Percentiles rank a stretch among this genome's conserved stretches.
Conservation (phyloP, 2,113 vertebrate species). For the Cygnus buccinator region DNA sequence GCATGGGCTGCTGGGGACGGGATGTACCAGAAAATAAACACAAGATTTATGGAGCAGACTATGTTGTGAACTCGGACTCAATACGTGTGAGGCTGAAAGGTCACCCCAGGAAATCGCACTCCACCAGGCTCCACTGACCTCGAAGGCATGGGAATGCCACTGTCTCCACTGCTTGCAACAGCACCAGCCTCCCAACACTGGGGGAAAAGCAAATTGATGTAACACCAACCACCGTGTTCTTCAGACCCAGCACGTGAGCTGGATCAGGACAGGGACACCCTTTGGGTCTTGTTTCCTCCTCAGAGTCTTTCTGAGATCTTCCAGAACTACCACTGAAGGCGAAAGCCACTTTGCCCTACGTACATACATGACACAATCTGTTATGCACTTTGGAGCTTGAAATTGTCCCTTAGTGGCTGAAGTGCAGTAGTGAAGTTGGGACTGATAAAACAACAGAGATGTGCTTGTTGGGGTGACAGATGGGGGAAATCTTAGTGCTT, state of each 20-base stretch:
- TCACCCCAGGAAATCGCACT: background rate
- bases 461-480: background rate
- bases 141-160: background rate
- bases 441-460: background rate
- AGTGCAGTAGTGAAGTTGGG: background rate
- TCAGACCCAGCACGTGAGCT: background rate
- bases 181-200: background rate
- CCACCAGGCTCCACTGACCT: background rate
- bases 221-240: background rate
- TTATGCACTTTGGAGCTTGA: background rate
- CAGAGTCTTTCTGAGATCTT: conserved; percentile 1
- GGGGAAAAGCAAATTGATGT: background rate
- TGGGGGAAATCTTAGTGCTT: background rate
- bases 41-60: background rate
- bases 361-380: background rate
- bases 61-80: background rate
- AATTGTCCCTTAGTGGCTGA: background rate
- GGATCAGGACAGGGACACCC: background rate
- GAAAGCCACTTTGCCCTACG: background rate
- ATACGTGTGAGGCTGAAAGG: background rate
- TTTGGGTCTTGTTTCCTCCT: background rate
- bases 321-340: background rate
- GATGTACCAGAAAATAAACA: background rate
- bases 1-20: background rate
- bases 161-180: background rate